Evolutionary conservation across 2,888 invertebrate species (phyloP).

Genomic region (Frankliniella intonsa): DNA sequence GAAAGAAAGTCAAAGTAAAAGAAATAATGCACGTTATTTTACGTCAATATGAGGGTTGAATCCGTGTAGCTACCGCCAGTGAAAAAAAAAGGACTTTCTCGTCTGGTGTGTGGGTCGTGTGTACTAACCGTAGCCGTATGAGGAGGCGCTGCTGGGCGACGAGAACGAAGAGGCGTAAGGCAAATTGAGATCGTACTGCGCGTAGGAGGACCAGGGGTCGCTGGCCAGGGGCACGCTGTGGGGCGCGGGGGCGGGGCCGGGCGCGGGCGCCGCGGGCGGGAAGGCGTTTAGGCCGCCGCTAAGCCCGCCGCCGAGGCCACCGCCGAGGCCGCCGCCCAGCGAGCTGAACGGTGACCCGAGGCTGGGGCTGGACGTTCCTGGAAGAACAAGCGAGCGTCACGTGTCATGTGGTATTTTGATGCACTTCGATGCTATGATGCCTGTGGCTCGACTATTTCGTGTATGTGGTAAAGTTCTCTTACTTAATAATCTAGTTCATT

Average conservation of each 20-base stretch:
- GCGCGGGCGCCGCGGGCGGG: conserved; percentile 57
- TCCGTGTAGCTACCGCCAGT: no score
- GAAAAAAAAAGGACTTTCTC: no score
- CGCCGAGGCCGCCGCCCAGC: conserved; percentile 39
- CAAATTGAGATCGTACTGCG: conserved; percentile 48
- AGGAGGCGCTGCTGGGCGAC: conserved; percentile 45
- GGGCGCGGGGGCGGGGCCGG: conserved; percentile 49
- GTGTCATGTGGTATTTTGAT: background rate
- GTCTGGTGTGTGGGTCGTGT: background rate
- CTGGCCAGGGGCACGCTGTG: conserved; percentile 23
- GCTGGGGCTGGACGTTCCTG: conserved; percentile 32
- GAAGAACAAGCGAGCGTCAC: conserved; percentile 27
- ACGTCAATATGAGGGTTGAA: no score
- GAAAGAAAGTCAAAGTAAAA: no score
- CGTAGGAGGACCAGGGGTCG: conserved; percentile 47
- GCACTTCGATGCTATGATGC: no score
- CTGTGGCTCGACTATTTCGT: no score
- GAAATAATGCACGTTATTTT: no score
- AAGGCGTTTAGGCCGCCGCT: conserved; percentile 58
- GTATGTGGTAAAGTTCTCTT: conserved; percentile 34
- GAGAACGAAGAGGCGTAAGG: conserved; percentile 46
- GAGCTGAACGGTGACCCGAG: conserved; percentile 3
- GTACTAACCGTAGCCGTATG: conserved; percentile 31
- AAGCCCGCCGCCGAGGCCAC: conserved; percentile 49
- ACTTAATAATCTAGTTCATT: background rate